Evolutionary conservation across 2,888 invertebrate species (phyloP).

Genomic region (Cataglyphis livida): DNA sequence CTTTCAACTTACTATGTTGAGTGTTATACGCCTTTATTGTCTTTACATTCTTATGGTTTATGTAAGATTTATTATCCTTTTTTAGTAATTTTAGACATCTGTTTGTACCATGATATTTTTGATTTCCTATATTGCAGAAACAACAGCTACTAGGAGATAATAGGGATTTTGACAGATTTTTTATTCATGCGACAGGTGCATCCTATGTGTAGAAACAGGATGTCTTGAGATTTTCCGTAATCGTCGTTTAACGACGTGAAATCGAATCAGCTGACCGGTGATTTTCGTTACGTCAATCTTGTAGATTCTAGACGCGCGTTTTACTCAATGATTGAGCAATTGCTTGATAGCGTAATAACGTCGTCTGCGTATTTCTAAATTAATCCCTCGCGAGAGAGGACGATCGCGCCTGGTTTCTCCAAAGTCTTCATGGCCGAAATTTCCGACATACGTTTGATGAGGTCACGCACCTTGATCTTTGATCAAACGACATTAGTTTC

Average conservation of each 20-base stretch:
- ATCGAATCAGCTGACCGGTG: slow-evolving; percentile 26
- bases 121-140: neutral
- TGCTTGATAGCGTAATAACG: slow-evolving; percentile 30
- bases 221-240: neutral
- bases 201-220: neutral
- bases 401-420: slow-evolving; percentile 42
- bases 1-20: neutral
- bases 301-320: slow-evolving; percentile 23
- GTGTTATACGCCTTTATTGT: neutral
- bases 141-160: neutral
- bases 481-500: neutral
- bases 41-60: neutral
- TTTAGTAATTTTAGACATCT: neutral
- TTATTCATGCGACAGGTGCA: neutral
- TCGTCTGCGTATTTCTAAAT: slow-evolving; percentile 32
- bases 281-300: slow-evolving; percentile 31
- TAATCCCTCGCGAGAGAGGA: slow-evolving; percentile 3
- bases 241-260: slow-evolving; percentile 16
- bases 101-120: neutral
- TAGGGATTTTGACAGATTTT: neutral
- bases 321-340: slow-evolving; percentile 51
- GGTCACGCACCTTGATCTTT: neutral
- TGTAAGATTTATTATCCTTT: neutral
- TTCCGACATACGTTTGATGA: slow-evolving; percentile 10
- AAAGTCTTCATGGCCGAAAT: neutral